These are phyloP conservation scores for Baccha elongata DNA, from an alignment of 2,888 invertebrate genomes.

Conservation along the genomic window DNA sequence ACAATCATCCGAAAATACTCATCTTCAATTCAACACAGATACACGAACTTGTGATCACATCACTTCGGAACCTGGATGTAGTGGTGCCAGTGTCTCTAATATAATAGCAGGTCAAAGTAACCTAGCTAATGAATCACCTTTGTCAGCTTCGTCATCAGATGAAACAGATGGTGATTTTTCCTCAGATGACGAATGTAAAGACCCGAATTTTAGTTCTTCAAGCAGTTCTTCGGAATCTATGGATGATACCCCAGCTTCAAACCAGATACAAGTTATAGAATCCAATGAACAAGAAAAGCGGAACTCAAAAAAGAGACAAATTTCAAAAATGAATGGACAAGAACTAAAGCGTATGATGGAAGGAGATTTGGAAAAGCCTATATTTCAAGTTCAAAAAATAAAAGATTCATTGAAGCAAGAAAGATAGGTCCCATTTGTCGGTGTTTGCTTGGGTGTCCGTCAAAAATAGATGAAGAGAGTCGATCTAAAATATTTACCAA, in stretches of 20 bases:
- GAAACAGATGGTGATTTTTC: not conserved
- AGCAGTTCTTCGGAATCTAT: not conserved
- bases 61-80: no score
- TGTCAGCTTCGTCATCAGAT: constrained; percentile 5
- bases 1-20: no score
- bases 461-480: not conserved
- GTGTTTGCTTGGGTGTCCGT: not conserved
- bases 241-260: not conserved
- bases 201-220: not conserved
- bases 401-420: not conserved
- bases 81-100: no score
- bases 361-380: not conserved
- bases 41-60: no score
- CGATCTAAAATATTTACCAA: constrained; percentile 2
- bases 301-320: no score
- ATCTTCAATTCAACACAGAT: no score
- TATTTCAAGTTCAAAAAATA: not conserved
- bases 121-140: not conserved
- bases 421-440: not conserved
- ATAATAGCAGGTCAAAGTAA: not conserved
- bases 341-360: no score
- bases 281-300: not conserved
- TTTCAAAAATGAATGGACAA: no score
- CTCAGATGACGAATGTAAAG: not conserved
- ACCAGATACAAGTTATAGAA: not conserved